phyloP scores from a whole-genome alignment of 30 jellyfish, hydroid and myxozoan species.

The Turritopsis dohrnii region DNA sequence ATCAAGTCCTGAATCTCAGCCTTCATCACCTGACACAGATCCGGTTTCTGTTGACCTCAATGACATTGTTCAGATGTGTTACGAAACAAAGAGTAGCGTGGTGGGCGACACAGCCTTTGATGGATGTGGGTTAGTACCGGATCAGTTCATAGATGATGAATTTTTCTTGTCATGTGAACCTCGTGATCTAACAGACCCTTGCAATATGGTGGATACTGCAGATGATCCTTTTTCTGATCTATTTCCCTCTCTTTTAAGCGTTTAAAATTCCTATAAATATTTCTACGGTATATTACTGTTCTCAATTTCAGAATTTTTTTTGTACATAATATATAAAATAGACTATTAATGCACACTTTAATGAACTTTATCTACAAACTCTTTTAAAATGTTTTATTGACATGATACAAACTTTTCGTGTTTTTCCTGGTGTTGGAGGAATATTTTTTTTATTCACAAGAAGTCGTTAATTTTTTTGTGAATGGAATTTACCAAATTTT shows the following conservation, averaged over 20 bases:
- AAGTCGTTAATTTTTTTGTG: background rate
- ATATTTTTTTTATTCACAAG: background rate
- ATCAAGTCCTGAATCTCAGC: conserved; percentile 73
- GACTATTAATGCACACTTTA: background rate
- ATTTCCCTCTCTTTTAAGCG: conserved; percentile 88
- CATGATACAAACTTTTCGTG: background rate
- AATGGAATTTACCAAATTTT: background rate
- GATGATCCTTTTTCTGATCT: conserved; percentile 86
- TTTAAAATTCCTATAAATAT: conserved; percentile 19
- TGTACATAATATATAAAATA: too few species aligned
- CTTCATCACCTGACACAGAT: conserved; percentile 80
- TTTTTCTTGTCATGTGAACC: conserved; percentile 35
- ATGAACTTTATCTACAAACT: background rate
- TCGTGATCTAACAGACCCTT: conserved; percentile 42
- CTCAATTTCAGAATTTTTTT: background rate
- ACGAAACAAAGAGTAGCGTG: conserved; percentile 78
- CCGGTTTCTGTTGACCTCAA: conserved; percentile 46
- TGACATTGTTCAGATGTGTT: conserved; percentile 72
- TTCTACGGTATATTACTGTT: background rate
- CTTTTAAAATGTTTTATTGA: background rate
- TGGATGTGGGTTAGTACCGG: conserved; percentile 63
- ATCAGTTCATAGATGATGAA: conserved; percentile 44
- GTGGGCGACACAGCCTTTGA: conserved; percentile 96
- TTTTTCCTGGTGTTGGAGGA: background rate
- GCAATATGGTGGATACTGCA: conserved; percentile 47